Evolutionary conservation across 1,140 invertebrate genomes (phyloP).

Genomic region (Aradophagus sp.): DNA sequence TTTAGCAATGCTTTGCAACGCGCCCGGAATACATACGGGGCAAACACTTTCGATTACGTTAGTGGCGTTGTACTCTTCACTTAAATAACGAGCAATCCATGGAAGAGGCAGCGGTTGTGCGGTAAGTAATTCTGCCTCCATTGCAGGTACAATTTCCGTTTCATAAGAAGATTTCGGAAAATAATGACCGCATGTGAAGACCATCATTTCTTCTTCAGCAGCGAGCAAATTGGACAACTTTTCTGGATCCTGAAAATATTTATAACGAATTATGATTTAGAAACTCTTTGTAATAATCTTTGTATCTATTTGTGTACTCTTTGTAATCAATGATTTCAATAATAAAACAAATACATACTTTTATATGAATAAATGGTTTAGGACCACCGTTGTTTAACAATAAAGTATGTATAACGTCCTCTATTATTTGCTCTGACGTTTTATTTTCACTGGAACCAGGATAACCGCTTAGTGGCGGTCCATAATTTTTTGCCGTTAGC

Average conservation of each 20-base stretch:
- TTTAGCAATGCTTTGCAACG: slow-evolving; percentile 61
- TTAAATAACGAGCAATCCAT: slow-evolving; percentile 67
- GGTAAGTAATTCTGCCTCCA: slow-evolving; percentile 70
- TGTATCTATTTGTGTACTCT: too few relatives aligned
- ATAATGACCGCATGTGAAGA: slow-evolving; percentile 74
- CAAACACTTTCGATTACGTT: slow-evolving; percentile 69
- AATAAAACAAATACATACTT: slow-evolving; percentile 65
- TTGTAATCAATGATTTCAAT: too few relatives aligned
- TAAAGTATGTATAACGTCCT: slow-evolving; percentile 69
- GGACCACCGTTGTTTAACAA: slow-evolving; percentile 65
- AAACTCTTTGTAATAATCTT: too few relatives aligned
- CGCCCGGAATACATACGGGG: slow-evolving; percentile 67
- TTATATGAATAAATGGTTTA: slow-evolving; percentile 71
- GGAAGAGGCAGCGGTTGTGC: slow-evolving; percentile 65
- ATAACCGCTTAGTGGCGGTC: slow-evolving; percentile 68
- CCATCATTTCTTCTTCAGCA: slow-evolving; percentile 67
- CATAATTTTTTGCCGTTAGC: slow-evolving; percentile 69
- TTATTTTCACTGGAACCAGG: slow-evolving; percentile 65
- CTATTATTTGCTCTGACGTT: slow-evolving; percentile 71
- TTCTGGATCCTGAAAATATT: slow-evolving; percentile 63
- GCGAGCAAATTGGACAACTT: slow-evolving; percentile 65
- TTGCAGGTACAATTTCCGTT: slow-evolving; percentile 66
- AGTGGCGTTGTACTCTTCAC: slow-evolving; percentile 60
- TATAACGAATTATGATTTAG: too few relatives aligned
- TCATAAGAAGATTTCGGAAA: slow-evolving; percentile 68